phyloP scores from a whole-genome alignment of 2,113 vertebrate genomes.

The Pelusios castaneus region DNA sequence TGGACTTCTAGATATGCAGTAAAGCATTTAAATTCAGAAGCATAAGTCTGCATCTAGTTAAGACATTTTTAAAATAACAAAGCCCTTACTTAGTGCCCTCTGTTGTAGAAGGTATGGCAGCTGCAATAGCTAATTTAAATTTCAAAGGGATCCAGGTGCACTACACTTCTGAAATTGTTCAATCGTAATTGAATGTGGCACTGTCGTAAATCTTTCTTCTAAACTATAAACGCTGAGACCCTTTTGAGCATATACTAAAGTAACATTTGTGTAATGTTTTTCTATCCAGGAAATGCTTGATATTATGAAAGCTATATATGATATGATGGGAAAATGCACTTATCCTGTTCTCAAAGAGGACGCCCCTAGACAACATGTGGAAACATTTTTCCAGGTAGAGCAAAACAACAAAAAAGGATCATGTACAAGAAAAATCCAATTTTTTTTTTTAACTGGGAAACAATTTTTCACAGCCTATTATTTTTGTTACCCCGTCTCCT shows the following conservation, averaged over 20 bases:
- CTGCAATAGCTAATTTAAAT: not conserved
- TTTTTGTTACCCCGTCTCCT: not conserved
- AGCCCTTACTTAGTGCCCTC: no score
- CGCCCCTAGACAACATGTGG: slow-evolving; percentile 93
- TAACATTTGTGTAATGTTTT: not conserved
- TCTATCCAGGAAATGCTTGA: slow-evolving; percentile 94
- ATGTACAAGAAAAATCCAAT: not conserved
- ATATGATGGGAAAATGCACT: slow-evolving; percentile 99
- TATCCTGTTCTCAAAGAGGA: slow-evolving; percentile 96
- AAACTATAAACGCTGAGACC: not conserved
- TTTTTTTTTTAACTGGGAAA: not conserved
- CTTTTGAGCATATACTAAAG: not conserved
- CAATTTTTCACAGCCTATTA: not conserved
- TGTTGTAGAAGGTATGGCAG: not conserved
- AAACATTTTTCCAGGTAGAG: slow-evolving; percentile 95
- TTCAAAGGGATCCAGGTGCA: not conserved
- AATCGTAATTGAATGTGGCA: not conserved
- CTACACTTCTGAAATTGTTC: not conserved
- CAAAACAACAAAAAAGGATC: not conserved
- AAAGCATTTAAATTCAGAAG: not conserved
- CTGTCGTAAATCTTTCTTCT: not conserved
- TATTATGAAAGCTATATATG: slow-evolving; percentile 99
- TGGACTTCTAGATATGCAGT: not conserved
- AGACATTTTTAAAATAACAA: no score
- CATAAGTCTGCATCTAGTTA: not conserved